Evolutionary conservation across 2,888 invertebrate species (phyloP), one percentile per base, ranked within the genome.

Genomic region (Caenorhabditis sp.): DNA sequence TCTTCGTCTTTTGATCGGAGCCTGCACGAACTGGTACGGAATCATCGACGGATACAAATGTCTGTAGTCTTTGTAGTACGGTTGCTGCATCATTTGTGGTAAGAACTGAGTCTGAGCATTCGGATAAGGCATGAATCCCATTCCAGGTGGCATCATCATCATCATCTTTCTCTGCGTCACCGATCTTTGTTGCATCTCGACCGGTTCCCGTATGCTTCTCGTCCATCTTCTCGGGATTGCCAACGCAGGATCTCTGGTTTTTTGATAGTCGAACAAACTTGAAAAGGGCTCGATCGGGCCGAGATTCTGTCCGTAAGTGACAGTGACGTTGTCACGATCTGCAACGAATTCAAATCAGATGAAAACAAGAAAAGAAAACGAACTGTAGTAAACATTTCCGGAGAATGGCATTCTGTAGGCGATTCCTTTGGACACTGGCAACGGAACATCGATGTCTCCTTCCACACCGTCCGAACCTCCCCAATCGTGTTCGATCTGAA

Each of bases 301-400:
- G 27, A 85, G 48, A 37, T 84, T 82, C 27, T 85, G 85, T 15
- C 86, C 86, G 39, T 86, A 86, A 9, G 83, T 77, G 27, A 86
- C 76, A 4, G 86, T 84, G 70, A 86, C 75, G 76, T 86, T 86
- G 58, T 86, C 86, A 27, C 65, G 70, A 45, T 75, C 85, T 84
- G 82, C 66, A 82, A 27, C 3, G 2, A 43, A 7, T n/a, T 6
- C 11, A n/a, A n/a, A n/a, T n/a, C n/a, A n/a, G n/a, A n/a, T n/a
- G n/a, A n/a, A n/a, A n/a, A n/a, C n/a, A n/a, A n/a, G n/a, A n/a
- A n/a, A n/a, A n/a, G 0, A 8, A 8, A 5, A 46, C 72, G 43
- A 53, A 85, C 83, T 70, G 59, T 83, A 83, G 63, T 83, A 85
- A 30, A 85, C 59, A 32, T 85, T 85, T 83, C 85, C 85, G 30